Evolutionary conservation across 2,113 vertebrate genomes (phyloP).

Genomic region (Mola mola): DNA sequence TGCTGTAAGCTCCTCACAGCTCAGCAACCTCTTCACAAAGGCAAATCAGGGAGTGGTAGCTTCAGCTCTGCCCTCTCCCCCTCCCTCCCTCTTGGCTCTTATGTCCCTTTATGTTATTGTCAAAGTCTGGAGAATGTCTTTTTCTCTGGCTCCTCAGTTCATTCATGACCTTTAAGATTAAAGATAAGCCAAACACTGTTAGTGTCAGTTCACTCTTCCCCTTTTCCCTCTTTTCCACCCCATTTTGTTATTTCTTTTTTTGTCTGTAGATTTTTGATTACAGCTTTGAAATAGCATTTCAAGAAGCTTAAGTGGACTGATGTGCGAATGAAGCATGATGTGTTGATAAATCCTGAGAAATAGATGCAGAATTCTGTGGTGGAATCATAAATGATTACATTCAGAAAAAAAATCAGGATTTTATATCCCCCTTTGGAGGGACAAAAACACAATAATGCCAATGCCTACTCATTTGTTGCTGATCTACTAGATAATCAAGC

Average conservation of each 20-base stretch:
- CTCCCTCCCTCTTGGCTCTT: slow-evolving; percentile 14
- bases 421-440: slow-evolving; percentile 6
- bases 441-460: slow-evolving; percentile 10
- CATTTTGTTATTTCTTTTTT: not conserved
- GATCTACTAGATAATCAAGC: no score
- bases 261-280: slow-evolving; percentile 52
- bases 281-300: slow-evolving; percentile 55
- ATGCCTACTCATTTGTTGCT: no score
- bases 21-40: slow-evolving; percentile 31
- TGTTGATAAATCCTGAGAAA: slow-evolving; percentile 44
- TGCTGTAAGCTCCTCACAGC: slow-evolving; percentile 36
- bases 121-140: slow-evolving; percentile 49
- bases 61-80: slow-evolving; percentile 9
- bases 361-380: slow-evolving; percentile 39
- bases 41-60: slow-evolving; percentile 39
- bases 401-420: not conserved
- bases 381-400: slow-evolving; percentile 9
- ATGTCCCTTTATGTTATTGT: slow-evolving; percentile 62
- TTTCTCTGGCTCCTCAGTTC: slow-evolving; percentile 57
- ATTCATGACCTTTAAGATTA: slow-evolving; percentile 72
- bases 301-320: slow-evolving; percentile 44
- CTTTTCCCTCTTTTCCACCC: no score
- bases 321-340: slow-evolving; percentile 56
- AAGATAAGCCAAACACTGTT: slow-evolving; percentile 66
- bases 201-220: slow-evolving; percentile 32